Evolutionary conservation across 2,113 vertebrate genomes (phyloP).

Genomic region (Terrapene triunguis): DNA sequence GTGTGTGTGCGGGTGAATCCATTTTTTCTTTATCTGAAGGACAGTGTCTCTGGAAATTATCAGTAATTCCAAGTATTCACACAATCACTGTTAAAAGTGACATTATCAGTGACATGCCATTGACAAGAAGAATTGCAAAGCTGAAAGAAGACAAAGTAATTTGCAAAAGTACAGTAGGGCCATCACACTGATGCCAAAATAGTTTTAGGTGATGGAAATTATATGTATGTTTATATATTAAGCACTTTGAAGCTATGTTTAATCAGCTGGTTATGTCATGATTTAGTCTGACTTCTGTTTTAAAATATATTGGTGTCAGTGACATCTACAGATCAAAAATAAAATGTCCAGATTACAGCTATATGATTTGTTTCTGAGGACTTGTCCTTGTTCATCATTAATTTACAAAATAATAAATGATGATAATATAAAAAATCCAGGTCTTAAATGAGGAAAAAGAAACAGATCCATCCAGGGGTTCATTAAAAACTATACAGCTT

Average conservation of each 20-base stretch:
- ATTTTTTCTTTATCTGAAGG: conserved; percentile 40
- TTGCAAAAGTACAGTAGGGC: conserved; percentile 66
- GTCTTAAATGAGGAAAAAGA: conserved; percentile 4
- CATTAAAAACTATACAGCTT: neutral
- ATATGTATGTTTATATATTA: neutral
- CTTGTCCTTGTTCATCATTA: conserved; percentile 27
- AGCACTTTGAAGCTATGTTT: conserved; percentile 21
- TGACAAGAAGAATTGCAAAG: conserved; percentile 66
- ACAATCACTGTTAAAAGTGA: conserved; percentile 69
- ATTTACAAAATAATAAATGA: neutral
- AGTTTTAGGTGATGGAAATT: conserved; percentile 57
- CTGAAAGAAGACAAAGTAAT: conserved; percentile 72
- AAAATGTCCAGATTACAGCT: neutral
- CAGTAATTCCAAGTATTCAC: conserved; percentile 61
- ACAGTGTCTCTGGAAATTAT: conserved; percentile 65
- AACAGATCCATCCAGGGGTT: neutral
- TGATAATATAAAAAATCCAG: neutral
- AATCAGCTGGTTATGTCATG: neutral
- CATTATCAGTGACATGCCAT: conserved; percentile 71
- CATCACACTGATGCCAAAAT: conserved; percentile 58
- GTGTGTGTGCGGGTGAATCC: neutral
- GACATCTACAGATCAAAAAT: conserved; percentile 6
- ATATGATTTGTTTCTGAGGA: neutral
- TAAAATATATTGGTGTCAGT: conserved; percentile 9
- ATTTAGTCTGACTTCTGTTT: conserved; percentile 8